These are phyloP conservation scores for Xenopus tropicalis DNA, from an alignment of 2,113 vertebrate genomes.

Conservation along the genomic window UCB_Xtro_10.0 CM004448.2:22623001-22623500, in stretches of 20 bases:
- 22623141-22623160: no score
- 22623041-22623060: no score
- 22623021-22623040: no score
- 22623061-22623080: no score
- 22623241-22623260: slow-evolving; percentile 4
- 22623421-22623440: slow-evolving; percentile 30
- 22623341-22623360: slow-evolving; percentile 20
- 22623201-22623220: neutral
- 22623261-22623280: slow-evolving; percentile 6
- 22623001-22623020: no score
- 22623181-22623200: neutral
- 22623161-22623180: no score
- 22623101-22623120: no score
- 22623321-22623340: slow-evolving; percentile 11
- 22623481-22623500: slow-evolving; percentile 27
- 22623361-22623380: neutral
- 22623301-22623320: neutral
- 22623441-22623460: slow-evolving; percentile 15
- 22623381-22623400: slow-evolving; percentile 7
- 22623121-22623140: no score
- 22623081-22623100: no score
- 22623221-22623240: neutral
- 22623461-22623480: slow-evolving; percentile 4
- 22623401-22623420: slow-evolving; percentile 22
- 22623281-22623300: neutral